phyloP scores from a whole-genome alignment of 2,113 vertebrate genomes.

The Odocoileus virginianus region DNA sequence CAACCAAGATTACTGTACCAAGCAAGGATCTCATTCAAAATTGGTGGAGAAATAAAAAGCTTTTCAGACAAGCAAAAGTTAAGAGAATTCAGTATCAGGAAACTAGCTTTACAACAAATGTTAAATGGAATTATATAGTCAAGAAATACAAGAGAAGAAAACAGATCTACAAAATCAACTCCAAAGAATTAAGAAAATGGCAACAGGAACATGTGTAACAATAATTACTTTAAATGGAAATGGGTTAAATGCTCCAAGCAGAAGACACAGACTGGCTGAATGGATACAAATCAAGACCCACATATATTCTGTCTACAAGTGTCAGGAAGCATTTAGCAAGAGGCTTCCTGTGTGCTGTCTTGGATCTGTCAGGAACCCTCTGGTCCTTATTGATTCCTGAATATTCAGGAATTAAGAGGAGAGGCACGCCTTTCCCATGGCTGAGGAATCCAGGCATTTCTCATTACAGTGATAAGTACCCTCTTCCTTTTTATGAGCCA shows the following conservation, averaged over 20 bases:
- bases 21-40: not conserved
- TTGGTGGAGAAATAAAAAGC: not conserved
- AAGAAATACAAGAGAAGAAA: not conserved
- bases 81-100: not conserved
- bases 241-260: not conserved
- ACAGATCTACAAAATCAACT: not conserved
- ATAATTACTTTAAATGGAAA: not conserved
- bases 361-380: too few relatives aligned
- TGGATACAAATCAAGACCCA: not conserved
- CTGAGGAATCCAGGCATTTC: too few relatives aligned
- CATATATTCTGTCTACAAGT: not conserved
- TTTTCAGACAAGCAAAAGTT: not conserved
- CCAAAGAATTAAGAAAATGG: not conserved
- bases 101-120: not conserved
- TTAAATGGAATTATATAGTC: not conserved
- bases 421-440: too few relatives aligned
- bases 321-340: too few relatives aligned
- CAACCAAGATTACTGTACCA: not conserved
- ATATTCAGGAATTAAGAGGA: too few relatives aligned
- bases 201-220: not conserved
- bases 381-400: too few relatives aligned
- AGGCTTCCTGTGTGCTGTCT: too few relatives aligned
- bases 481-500: too few relatives aligned
- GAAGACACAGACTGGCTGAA: not conserved
- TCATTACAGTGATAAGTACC: too few relatives aligned